These are phyloP conservation scores for Cylloceria caligata DNA, from an alignment of 2,888 invertebrate species.

Conservation along the genomic window DNA sequence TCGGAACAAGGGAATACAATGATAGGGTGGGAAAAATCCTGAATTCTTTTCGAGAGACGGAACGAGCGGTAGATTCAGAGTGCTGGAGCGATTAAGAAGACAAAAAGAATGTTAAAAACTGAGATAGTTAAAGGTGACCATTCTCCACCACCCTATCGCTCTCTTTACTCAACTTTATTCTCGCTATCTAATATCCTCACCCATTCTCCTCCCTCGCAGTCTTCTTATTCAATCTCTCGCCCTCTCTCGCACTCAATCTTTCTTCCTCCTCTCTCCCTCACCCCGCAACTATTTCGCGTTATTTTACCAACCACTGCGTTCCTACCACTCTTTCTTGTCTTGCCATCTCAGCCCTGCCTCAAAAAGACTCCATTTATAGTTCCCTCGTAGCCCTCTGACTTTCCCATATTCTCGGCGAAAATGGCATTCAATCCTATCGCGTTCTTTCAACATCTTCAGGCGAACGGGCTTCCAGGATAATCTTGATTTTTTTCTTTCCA, in stretches of 20 bases:
- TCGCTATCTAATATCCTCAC: constrained; percentile 23
- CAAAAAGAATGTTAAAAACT: not conserved
- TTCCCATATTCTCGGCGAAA: constrained; percentile 7
- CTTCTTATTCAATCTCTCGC: constrained; percentile 15
- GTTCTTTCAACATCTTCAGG: constrained; percentile 21
- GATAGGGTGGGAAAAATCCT: constrained; percentile 1
- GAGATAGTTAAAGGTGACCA: constrained; percentile 41
- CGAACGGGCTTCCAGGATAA: constrained; percentile 19
- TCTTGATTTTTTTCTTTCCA: constrained; percentile 35
- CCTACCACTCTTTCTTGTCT: not conserved
- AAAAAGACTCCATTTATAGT: constrained; percentile 32
- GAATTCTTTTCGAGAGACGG: not conserved
- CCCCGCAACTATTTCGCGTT: constrained; percentile 15
- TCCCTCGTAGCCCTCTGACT: constrained; percentile 24
- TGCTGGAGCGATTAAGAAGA: not conserved
- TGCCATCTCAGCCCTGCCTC: constrained; percentile 10
- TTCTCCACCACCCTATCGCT: constrained; percentile 14
- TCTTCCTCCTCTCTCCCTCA: constrained; percentile 10
- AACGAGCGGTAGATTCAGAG: not conserved
- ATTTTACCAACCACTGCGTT: constrained; percentile 44
- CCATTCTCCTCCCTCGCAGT: not conserved
- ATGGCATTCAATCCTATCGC: constrained; percentile 40
- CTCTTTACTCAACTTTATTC: constrained; percentile 24
- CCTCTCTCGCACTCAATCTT: constrained; percentile 29
- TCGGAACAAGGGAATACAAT: constrained; percentile 6